phyloP scores from a whole-genome alignment of 2,888 invertebrate genomes.

The Trichopoda pennipes region DNA sequence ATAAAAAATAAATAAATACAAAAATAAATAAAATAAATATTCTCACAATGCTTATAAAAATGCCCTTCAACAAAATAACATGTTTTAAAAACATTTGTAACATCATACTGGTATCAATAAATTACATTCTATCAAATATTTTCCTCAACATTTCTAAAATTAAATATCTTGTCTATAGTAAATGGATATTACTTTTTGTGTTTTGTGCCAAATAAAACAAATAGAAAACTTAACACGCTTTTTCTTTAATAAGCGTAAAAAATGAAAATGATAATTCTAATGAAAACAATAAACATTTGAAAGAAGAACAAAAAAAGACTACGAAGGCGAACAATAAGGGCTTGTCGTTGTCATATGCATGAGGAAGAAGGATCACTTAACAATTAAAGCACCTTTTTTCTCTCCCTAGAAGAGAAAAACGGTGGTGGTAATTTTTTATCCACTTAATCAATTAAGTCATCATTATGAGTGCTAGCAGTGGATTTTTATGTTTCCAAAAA shows the following conservation, averaged over 20 bases:
- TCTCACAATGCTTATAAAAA: slow-evolving; percentile 26
- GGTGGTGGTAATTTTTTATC: slow-evolving; percentile 75
- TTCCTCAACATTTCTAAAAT: not conserved
- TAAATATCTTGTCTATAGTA: slow-evolving; percentile 37
- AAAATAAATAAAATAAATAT: not conserved
- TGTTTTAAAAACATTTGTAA: slow-evolving; percentile 36
- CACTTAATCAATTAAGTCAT: slow-evolving; percentile 79
- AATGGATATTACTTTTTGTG: not conserved
- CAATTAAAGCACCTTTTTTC: slow-evolving; percentile 53
- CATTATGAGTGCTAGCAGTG: slow-evolving; percentile 33
- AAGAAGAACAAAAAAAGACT: not conserved
- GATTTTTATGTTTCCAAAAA: not conserved
- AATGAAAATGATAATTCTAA: slow-evolving; percentile 54
- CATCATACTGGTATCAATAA: slow-evolving; percentile 65
- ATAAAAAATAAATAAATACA: too few relatives aligned
- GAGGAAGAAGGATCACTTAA: slow-evolving; percentile 48
- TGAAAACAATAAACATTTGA: slow-evolving; percentile 56
- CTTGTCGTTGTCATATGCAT: slow-evolving; percentile 54
- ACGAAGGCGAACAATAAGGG: slow-evolving; percentile 47
- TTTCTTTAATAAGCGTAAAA: slow-evolving; percentile 63
- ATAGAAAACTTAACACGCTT: slow-evolving; percentile 51
- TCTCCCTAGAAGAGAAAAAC: slow-evolving; percentile 1
- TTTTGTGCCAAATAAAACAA: slow-evolving; percentile 13
- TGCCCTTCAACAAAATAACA: not conserved
- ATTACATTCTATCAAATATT: slow-evolving; percentile 28